These are phyloP conservation scores for Asobara japonica DNA, from an alignment of 1,140 invertebrate species.

Conservation along the genomic window DNA sequence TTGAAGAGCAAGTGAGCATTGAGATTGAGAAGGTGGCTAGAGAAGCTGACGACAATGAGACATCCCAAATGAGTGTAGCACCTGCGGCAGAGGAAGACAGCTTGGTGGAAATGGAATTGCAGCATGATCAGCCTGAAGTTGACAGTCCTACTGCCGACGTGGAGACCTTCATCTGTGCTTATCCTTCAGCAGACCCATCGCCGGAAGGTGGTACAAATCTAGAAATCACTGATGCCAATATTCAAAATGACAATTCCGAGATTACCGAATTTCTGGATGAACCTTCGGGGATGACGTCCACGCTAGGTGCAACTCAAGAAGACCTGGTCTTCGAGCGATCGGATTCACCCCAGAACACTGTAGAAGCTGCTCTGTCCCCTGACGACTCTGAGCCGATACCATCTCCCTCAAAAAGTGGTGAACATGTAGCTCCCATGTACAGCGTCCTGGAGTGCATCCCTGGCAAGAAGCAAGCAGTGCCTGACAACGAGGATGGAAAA, in stretches of 20 bases:
- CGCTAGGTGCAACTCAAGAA: neutral
- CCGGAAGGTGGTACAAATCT: neutral
- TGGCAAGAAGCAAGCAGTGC: neutral
- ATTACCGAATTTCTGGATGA: neutral
- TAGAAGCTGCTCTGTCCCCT: neutral
- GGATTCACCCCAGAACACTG: neutral
- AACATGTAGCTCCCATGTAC: too few relatives aligned
- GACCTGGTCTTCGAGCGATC: neutral
- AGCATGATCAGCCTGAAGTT: constrained; percentile 46
- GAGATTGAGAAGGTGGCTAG: neutral
- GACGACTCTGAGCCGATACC: neutral
- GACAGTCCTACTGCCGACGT: constrained; percentile 57
- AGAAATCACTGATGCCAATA: neutral
- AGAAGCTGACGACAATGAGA: constrained; percentile 25
- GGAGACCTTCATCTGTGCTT: constrained; percentile 48
- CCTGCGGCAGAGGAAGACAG: neutral
- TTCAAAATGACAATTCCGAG: neutral
- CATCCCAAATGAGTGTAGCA: constrained; percentile 6
- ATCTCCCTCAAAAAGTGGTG: neutral
- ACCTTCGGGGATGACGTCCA: neutral
- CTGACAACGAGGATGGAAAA: constrained; percentile 46
- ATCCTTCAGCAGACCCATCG: neutral
- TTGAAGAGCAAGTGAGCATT: neutral
- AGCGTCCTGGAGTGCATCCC: too few relatives aligned
- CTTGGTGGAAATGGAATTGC: neutral